Base-by-base conservation (phyloP, 1,140 invertebrate species). In the Neoseiulus cucumeris region DNA sequence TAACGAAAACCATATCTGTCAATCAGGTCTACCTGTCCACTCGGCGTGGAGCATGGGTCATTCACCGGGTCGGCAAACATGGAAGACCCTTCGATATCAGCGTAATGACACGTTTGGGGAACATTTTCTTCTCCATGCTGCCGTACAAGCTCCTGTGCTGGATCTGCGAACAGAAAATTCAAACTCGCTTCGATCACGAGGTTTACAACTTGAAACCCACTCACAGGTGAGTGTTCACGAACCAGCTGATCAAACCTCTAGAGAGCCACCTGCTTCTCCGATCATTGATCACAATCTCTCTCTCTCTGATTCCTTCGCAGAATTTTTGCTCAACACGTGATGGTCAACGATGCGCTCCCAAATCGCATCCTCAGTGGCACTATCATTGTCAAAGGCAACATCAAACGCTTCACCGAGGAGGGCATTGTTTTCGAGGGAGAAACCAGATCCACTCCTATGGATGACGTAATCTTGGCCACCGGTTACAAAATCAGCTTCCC, bases 321-420 rank as follows among this genome's bases (percentile, higher is more conserved):
- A 25, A 67, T 77, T 12, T 72, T 75, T 22, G 70, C 72, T 9
- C 78, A 80, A 45, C 80, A 82, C 70, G 77, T 78, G 1, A 80
- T 78, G 44, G 78, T 81, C n/a, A 81, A 81, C 69, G 80, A 81
- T 69, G 77, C 79, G 20, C 70, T 82, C 2, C 76, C 79, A 1
- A 77, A 79, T 68, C 73, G 78, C 17, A 74, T 81, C 12, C 72
- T 78, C 66, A 75, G 70, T 28, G 80, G 80, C 1, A 70, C 73
- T 9, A 73, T 81, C 41, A 71, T 71, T 7, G 70, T 79, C 29
- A 76, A 77, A 71, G 72, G 74, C 64, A 73, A 76, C 66, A 70
- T 77, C 7, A 70, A 74, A 20, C 59, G 67, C 28, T 74, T 77
- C 65, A 73, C 73, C 7, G 70, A 70, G 65, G 70, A 74, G 30